A percentile compares a stretch with the other conserved stretches of the same genome.
These are phyloP conservation scores for Tetragonula carbonaria DNA, from an alignment of 2,888 invertebrate species.

Conservation along the genomic window DNA sequence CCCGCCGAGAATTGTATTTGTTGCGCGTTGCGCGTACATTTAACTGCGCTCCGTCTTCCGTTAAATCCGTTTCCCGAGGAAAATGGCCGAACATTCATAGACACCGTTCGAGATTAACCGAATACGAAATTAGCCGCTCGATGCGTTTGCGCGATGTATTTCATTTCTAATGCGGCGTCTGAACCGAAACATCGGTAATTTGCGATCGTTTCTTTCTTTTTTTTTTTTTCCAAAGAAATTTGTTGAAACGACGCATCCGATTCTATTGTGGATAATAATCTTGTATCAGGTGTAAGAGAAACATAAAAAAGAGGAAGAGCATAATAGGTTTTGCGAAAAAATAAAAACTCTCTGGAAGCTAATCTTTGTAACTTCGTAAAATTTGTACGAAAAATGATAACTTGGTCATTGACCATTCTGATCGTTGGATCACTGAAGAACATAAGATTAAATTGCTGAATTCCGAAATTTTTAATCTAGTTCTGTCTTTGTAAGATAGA, in stretches of 20 bases:
- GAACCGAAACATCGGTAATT: background rate
- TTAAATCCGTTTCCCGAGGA: conserved; percentile 67
- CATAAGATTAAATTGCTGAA: no score
- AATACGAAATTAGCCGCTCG: conserved; percentile 35
- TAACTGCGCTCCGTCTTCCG: conserved; percentile 65
- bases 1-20: conserved; percentile 81
- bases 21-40: conserved; percentile 69
- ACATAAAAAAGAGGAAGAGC: no score
- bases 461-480: no score
- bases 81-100: conserved; percentile 55
- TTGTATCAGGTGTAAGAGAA: background rate
- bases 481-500: no score
- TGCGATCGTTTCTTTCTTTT: background rate
- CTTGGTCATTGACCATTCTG: no score
- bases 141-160: background rate
- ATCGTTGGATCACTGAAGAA: no score
- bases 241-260: background rate
- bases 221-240: background rate
- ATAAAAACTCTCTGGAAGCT: no score
- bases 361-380: no score
- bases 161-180: background rate
- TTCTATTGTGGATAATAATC: background rate
- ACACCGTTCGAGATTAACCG: conserved; percentile 53
- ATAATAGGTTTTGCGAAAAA: no score
- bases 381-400: no score